These are phyloP conservation scores for Todus mexicanus DNA, from an alignment of 2,797 vertebrate genomes.

Conservation along the genomic window DNA sequence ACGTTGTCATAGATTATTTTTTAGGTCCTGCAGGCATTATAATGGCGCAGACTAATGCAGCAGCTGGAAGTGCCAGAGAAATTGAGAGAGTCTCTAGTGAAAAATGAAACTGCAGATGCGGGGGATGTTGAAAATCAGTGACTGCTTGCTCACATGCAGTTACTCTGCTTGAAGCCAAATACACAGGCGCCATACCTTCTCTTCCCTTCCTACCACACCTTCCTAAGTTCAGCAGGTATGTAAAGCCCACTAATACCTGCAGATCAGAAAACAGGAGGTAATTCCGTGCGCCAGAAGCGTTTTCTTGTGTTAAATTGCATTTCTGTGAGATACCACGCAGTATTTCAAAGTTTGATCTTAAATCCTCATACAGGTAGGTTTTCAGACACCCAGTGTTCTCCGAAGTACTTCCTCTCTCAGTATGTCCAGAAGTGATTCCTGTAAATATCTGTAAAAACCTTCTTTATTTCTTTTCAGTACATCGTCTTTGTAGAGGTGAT, in stretches of 20 bases:
- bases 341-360: not conserved
- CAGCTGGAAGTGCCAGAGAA: slow-evolving; percentile 29
- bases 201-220: not conserved
- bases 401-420: not conserved
- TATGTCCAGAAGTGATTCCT: not conserved
- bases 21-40: slow-evolving; percentile 36
- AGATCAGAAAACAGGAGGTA: not conserved
- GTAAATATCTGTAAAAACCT: not conserved
- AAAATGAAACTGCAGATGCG: not conserved
- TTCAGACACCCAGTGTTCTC: not conserved
- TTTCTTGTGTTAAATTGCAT: not conserved
- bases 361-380: not conserved
- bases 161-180: slow-evolving; percentile 23
- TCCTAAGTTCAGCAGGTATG: not conserved
- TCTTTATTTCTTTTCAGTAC: not conserved
- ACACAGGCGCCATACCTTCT: not conserved
- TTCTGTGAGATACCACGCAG: not conserved
- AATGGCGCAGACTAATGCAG: slow-evolving; percentile 33
- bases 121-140: not conserved
- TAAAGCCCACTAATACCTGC: not conserved
- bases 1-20: slow-evolving; percentile 44
- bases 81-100: slow-evolving; percentile 12
- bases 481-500: not conserved
- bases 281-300: not conserved
- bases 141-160: not conserved